phyloP scores from a whole-genome alignment of 2,113 vertebrate genomes.

The Suncus etruscus region DNA sequence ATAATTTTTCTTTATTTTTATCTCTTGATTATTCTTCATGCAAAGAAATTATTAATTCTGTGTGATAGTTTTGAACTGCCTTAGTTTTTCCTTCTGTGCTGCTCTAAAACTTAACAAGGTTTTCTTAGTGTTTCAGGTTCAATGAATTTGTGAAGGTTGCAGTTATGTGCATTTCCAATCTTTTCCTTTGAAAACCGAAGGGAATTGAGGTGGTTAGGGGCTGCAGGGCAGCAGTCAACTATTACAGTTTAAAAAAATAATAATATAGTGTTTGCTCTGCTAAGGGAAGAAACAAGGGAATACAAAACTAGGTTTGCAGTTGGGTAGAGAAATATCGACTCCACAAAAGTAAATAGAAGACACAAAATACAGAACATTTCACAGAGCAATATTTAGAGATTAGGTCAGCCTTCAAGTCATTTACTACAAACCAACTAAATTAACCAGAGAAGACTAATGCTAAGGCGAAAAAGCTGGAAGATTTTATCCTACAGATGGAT shows the following conservation, averaged over 20 bases:
- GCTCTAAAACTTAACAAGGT: constrained; percentile 77
- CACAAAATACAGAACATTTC: constrained; percentile 70
- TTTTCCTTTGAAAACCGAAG: constrained; percentile 72
- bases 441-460: constrained; percentile 58
- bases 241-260: constrained; percentile 78
- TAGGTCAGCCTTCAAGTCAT: constrained; percentile 75
- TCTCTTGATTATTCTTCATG: constrained; percentile 53
- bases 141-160: constrained; percentile 81
- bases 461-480: constrained; percentile 36
- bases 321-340: constrained; percentile 77
- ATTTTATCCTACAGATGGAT: constrained; percentile 45
- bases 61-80: not conserved
- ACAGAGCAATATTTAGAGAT: constrained; percentile 71
- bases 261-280: constrained; percentile 74
- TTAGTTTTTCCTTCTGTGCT: not conserved
- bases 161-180: constrained; percentile 82
- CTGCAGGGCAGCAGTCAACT: constrained; percentile 79
- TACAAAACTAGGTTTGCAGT: constrained; percentile 68
- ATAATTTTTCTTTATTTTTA: not conserved
- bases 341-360: constrained; percentile 72
- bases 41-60: constrained; percentile 53
- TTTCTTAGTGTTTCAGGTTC: constrained; percentile 83
- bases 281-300: constrained; percentile 76
- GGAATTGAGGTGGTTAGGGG: constrained; percentile 80
- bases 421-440: constrained; percentile 72